Percentiles rank a stretch among this genome's conserved stretches.
Conservation (phyloP, 2,888 invertebrate species). For the Neoaliturus tenellus region DNA sequence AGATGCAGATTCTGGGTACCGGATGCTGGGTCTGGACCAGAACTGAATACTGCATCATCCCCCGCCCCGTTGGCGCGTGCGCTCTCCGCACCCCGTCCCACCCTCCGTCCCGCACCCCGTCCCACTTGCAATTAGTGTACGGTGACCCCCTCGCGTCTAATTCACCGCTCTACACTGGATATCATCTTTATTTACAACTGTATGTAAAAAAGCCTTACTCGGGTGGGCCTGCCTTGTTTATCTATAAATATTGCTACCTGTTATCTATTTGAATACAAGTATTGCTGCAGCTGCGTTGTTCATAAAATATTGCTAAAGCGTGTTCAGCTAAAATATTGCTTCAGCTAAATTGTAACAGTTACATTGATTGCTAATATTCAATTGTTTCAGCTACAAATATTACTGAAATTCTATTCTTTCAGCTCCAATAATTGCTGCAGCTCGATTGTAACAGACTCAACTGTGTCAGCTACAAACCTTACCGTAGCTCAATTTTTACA, state of each 20-base stretch:
- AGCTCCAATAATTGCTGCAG: no score
- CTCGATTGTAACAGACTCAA: no score
- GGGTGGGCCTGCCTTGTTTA: neutral
- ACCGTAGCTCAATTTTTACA: no score
- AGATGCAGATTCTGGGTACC: neutral
- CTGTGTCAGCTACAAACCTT: no score
- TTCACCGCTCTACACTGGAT: conserved; percentile 7
- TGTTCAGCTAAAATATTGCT: no score
- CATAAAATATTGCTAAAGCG: no score
- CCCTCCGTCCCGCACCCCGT: neutral
- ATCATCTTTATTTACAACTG: conserved; percentile 29
- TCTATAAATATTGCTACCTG: neutral
- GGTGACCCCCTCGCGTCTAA: conserved; percentile 6
- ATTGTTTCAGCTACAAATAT: no score
- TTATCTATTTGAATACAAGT: no score
- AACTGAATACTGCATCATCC: conserved; percentile 17
- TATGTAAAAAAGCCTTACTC: neutral
- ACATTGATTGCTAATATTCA: no score
- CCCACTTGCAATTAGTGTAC: conserved; percentile 8
- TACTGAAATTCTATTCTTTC: no score
- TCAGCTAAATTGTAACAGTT: no score
- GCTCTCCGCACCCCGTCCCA: neutral
- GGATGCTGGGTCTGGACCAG: conserved; percentile 8
- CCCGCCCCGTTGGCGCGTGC: neutral
- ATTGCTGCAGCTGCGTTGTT: no score